phyloP scores from a whole-genome alignment of 2,888 invertebrate species.

The Diarsia mendica region DNA sequence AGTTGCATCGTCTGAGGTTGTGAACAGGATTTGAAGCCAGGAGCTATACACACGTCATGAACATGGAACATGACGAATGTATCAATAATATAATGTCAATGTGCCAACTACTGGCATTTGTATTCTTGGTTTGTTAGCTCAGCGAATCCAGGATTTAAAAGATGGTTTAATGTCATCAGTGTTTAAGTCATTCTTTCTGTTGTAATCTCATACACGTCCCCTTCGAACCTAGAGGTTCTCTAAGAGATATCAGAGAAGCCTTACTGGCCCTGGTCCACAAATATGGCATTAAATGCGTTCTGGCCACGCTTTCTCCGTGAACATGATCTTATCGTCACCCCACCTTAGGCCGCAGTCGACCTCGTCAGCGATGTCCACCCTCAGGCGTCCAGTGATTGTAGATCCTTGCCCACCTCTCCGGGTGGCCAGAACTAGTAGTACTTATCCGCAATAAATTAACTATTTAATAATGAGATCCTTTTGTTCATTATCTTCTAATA shows the following conservation, averaged over 20 bases:
- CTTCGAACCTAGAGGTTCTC: neutral
- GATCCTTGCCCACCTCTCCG: too few species aligned
- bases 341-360: too few species aligned
- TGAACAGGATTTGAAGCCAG: neutral
- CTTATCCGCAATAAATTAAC: conserved; percentile 47
- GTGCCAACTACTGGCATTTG: neutral
- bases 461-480: conserved; percentile 60
- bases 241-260: neutral
- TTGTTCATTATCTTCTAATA: conserved; percentile 15
- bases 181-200: neutral
- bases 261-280: neutral
- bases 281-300: neutral
- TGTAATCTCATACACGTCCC: conserved; percentile 5
- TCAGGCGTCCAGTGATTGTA: too few species aligned
- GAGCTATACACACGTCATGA: neutral
- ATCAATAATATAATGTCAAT: neutral
- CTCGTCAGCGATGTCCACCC: too few species aligned
- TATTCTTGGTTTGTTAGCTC: neutral
- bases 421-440: neutral
- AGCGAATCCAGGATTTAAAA: neutral
- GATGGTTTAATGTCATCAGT: neutral
- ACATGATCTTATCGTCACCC: too few species aligned
- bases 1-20: neutral
- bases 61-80: neutral
- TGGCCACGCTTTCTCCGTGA: too few species aligned